phyloP scores from a whole-genome alignment of 2,113 vertebrate genomes.

The Fulmarus glacialis region DNA sequence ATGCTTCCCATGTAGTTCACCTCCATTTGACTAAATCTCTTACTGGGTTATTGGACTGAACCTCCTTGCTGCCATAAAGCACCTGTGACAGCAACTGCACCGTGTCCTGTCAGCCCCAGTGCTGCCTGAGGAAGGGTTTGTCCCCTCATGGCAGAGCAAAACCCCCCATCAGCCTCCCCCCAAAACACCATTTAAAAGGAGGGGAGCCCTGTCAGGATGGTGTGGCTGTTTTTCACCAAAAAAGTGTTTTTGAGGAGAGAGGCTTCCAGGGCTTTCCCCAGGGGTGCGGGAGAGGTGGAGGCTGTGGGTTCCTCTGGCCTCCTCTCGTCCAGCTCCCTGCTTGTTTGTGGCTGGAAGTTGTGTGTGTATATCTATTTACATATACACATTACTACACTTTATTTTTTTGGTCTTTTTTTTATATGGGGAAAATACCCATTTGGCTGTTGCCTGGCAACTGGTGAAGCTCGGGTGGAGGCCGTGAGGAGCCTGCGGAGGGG shows the following conservation, averaged over 20 bases:
- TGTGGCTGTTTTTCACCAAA: not conserved
- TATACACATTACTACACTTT: accelerated
- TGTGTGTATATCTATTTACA: accelerated
- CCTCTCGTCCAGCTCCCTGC: not conserved
- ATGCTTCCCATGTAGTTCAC: not conserved
- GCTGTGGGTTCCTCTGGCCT: accelerated
- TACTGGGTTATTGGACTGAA: accelerated
- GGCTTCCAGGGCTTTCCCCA: not conserved
- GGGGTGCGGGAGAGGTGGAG: accelerated
- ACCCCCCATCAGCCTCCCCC: no score
- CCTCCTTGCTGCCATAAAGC: accelerated
- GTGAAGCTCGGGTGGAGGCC: slow-evolving; percentile 14
- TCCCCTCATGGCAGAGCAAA: not conserved
- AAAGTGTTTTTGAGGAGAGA: not conserved
- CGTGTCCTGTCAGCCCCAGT: accelerated
- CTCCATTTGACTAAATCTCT: accelerated
- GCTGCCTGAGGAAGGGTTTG: not conserved
- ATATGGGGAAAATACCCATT: not conserved
- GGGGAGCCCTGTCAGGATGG: not conserved
- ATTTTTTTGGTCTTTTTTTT: not conserved
- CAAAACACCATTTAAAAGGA: accelerated
- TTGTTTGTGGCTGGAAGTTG: not conserved
- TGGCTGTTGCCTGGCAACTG: slow-evolving; percentile 53
- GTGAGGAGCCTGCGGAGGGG: not conserved
- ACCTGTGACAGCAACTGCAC: accelerated